Base-by-base conservation (phyloP, 2,888 invertebrate species). In the Euplagia quadripunctaria region DNA sequence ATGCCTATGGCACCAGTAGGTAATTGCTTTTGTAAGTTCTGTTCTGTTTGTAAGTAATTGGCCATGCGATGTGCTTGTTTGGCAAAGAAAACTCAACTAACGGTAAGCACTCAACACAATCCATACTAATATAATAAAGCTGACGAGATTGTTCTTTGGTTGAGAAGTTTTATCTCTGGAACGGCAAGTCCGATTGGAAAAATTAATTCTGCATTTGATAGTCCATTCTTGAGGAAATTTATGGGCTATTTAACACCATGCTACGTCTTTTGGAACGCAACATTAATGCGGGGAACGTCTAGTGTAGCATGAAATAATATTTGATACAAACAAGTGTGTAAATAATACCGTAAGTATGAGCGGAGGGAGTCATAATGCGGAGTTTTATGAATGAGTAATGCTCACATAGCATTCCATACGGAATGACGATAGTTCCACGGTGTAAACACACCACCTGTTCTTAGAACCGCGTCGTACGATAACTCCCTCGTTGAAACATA, bases 341-440 rank as follows among this genome's bases (percentile, higher is more conserved):
- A 89, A 87, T 83, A 88, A 83, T 85, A 82, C 77, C 82, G 89
- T 90, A 89, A 31, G 88, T 79, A 64, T 71, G 87, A 89, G 87
- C 81, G 75, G 79, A 82, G 82, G 58, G 65, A 52, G 63, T 16
- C 69, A 67, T 75, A 70, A 67, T 84, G 76, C 82, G 75, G 81
- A 76, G 75, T 82, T 91, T 92, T 90, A 92, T 94, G 94, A 94
- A 94, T 94, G 94, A 86, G 85, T 83, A 85, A 75, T 87, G 91
- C 88, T 87, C 86, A 75, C 83, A 81, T 89, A 88, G 90, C 93
- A 92, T 90, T 91, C 89, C 76, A 71, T 72, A 76, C 63, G 82
- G 71, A 76, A 80, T 72, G 71, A 67, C 72, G 66, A 55, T 51
- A 69, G 58, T 73, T 68, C 65, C 72, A 42, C 69, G 75, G 63